phyloP scores from a whole-genome alignment of 2,113 vertebrate genomes.

The Alectura lathami region DNA sequence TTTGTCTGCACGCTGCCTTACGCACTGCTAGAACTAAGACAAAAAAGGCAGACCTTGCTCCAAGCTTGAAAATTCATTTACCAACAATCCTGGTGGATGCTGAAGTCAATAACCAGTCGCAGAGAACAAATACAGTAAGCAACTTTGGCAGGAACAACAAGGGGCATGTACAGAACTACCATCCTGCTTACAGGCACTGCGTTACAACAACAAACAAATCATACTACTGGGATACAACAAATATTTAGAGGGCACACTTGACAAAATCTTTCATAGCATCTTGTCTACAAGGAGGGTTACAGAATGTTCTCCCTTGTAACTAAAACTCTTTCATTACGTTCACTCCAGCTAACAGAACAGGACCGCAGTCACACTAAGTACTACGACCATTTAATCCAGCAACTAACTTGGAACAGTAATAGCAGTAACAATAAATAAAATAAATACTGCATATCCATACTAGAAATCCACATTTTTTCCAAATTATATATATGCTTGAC shows the following conservation, averaged over 20 bases:
- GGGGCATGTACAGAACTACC: background rate
- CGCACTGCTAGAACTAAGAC: background rate
- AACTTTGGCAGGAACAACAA: background rate
- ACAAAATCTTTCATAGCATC: background rate
- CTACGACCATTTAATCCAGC: background rate
- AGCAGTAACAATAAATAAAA: background rate
- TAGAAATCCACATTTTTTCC: background rate
- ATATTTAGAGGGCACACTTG: background rate
- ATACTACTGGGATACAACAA: background rate
- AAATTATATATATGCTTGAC: background rate
- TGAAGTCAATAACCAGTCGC: background rate
- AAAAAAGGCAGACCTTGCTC: background rate
- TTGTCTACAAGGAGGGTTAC: background rate
- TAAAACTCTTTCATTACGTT: background rate
- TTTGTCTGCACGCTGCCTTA: background rate
- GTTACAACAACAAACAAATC: background rate
- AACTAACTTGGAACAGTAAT: background rate
- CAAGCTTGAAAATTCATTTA: background rate
- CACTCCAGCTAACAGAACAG: background rate
- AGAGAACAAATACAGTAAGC: background rate
- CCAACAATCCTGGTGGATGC: background rate
- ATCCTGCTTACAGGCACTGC: background rate
- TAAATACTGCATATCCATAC: background rate
- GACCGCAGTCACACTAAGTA: background rate
- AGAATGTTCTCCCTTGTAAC: background rate